These are phyloP conservation scores for Peromyscus polionotus DNA, from an alignment of 2,113 vertebrate species.

Conservation along the genomic window DNA sequence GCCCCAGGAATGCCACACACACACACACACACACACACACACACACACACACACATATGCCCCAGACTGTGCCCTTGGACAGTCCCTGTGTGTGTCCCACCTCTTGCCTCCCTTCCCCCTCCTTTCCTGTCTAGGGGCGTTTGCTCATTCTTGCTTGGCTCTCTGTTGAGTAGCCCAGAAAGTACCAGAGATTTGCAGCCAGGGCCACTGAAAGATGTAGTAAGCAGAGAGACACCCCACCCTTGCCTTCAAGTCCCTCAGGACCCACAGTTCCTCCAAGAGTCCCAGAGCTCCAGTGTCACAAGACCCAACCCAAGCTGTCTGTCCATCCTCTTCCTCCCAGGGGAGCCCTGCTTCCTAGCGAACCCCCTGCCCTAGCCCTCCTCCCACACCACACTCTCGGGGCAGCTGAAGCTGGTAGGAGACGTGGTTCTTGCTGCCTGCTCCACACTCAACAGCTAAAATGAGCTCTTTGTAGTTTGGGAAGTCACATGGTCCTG, in stretches of 20 bases:
- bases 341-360: neutral
- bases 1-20: neutral
- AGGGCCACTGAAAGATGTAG: neutral
- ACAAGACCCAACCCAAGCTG: neutral
- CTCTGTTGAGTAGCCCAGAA: neutral
- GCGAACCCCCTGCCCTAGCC: accelerated
- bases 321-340: too few species aligned
- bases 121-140: neutral
- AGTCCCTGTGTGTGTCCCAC: accelerated
- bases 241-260: neutral
- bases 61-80: accelerated
- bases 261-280: neutral
- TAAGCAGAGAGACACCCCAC: neutral
- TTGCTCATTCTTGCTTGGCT: neutral
- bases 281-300: neutral
- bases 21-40: too few species aligned
- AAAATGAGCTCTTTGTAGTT: neutral
- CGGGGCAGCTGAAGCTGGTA: accelerated
- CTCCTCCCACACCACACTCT: neutral
- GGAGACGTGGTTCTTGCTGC: accelerated
- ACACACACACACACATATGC: too few species aligned
- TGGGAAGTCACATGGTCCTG: neutral
- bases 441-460: neutral
- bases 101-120: neutral
- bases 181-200: neutral